These are phyloP conservation scores for Leptobrachium ailaonicum DNA, from an alignment of 2,113 vertebrate genomes.

Conservation along the genomic window DNA sequence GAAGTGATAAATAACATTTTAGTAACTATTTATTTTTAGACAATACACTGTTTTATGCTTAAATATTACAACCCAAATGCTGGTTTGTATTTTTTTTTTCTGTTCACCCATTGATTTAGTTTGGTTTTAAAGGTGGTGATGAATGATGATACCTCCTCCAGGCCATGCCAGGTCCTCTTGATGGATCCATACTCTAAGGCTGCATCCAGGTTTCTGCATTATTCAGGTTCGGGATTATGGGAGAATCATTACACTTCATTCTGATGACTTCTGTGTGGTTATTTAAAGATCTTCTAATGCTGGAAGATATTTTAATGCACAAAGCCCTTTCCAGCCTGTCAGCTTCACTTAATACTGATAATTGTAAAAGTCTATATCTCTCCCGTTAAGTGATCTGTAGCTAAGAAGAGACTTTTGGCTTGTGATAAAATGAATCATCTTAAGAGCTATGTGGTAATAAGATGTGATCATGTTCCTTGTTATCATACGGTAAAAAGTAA, in stretches of 20 bases:
- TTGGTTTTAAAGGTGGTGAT: neutral
- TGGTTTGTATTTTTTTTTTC: too few species aligned
- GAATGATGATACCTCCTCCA: neutral
- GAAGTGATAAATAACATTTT: too few species aligned
- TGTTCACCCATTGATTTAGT: neutral
- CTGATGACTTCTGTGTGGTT: slow-evolving; percentile 48
- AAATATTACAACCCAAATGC: too few species aligned
- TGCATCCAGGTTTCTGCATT: neutral
- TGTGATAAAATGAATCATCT: slow-evolving; percentile 15
- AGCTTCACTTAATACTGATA: slow-evolving; percentile 58
- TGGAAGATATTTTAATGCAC: slow-evolving; percentile 55
- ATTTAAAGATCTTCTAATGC: slow-evolving; percentile 44
- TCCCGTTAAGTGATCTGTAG: slow-evolving; percentile 53
- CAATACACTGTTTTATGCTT: too few species aligned
- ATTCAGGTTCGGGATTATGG: slow-evolving; percentile 52
- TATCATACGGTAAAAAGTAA: neutral
- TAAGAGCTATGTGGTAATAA: neutral
- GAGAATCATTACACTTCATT: slow-evolving; percentile 41
- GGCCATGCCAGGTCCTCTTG: neutral
- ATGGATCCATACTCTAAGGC: neutral
- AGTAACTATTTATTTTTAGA: too few species aligned
- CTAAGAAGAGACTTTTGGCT: slow-evolving; percentile 24
- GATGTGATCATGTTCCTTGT: neutral
- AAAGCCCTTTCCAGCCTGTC: slow-evolving; percentile 47
- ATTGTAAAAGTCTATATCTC: slow-evolving; percentile 51